A percentile compares a stretch with the other conserved stretches of the same genome.
Evolutionary conservation across 2,113 vertebrate species (phyloP).

Genomic region (Chaetops frenatus): DNA sequence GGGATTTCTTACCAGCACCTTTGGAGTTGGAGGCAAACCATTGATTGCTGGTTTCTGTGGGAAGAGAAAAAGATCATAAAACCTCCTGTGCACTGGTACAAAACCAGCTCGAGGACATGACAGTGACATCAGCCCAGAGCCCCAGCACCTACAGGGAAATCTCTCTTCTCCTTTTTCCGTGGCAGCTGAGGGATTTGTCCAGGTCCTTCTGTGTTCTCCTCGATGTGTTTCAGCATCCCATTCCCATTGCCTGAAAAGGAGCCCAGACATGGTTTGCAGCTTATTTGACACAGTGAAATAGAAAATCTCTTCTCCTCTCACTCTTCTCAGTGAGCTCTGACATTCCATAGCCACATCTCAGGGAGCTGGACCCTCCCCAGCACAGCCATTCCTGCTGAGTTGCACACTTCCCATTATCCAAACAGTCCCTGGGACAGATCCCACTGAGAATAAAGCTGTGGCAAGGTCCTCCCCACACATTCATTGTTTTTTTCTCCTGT

Average conservation of each 20-base stretch:
- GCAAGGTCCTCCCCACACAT: no score
- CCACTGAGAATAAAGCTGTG: neutral
- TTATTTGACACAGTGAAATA: neutral
- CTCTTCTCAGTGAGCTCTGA: neutral
- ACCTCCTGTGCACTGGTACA: neutral
- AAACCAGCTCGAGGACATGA: neutral
- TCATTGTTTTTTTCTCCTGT: no score
- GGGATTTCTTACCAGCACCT: conserved; percentile 90
- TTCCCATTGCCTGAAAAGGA: conserved; percentile 76
- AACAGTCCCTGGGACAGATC: neutral
- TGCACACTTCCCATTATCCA: neutral
- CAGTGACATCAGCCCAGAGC: neutral
- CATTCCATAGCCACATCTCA: neutral
- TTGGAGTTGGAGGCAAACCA: conserved; percentile 94
- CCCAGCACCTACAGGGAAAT: conserved; percentile 83
- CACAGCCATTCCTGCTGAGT: neutral
- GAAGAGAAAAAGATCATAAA: conserved; percentile 3
- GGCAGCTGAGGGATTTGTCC: conserved; percentile 78
- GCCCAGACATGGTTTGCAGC: neutral
- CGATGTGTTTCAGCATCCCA: conserved; percentile 76
- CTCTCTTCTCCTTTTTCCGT: conserved; percentile 87
- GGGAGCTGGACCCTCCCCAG: neutral
- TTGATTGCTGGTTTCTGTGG: conserved; percentile 92
- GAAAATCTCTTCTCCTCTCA: neutral
- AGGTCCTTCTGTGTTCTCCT: conserved; percentile 71